Base-by-base conservation (phyloP, 2,888 invertebrate genomes). In the Glyphotaelius pellucidus region DNA sequence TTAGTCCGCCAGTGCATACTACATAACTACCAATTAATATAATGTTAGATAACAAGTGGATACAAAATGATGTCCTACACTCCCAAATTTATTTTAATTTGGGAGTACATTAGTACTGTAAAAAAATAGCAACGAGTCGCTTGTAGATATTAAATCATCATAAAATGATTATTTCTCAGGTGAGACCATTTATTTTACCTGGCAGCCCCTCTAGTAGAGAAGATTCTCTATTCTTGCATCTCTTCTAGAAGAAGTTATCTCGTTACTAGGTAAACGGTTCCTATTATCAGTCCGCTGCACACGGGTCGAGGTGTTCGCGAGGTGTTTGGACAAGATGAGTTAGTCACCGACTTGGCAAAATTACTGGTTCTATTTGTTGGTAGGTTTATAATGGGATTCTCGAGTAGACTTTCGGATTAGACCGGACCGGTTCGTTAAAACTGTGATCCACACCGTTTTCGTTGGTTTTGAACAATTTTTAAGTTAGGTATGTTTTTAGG, bases 361-460 rank as follows among this genome's bases (percentile, higher is more conserved):
- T 25, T n/a, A 67, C 67, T 5, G 67, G 25, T 67, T 67, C 67
- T 67, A 67, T 67, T n/a, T 67, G 67, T 67, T 67, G 67, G 67
- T 67, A 67, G 67, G 67, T 67, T 67, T 67, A 67, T 67, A 67
- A 67, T n/a, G 67, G 67, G 67, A 67, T n/a, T 67, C n/a, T 67
- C 67, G 25, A 67, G 67, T 9, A 67, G 4, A 67, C 67, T 67
- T 67, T 67, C 67, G 25, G 67, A 67, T 67, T 4, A 3, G 67
- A 67, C 67, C 67, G 9, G 9, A 25, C 67, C 67, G 67, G 67
- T 67, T 67, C n/a, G n/a, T 67, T 67, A 25, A n/a, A 67, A 25
- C 67, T 67, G 5, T 25, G 5, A 52, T 19, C 52, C 52, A 67
- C 67, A 4, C 7, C 67, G 67, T 52, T 0, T 15, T 52, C 14